A percentile compares a stretch with the other conserved stretches of the same genome.
Conservation (phyloP, 1,140 invertebrate genomes). For the Cephus cinctus region DNA sequence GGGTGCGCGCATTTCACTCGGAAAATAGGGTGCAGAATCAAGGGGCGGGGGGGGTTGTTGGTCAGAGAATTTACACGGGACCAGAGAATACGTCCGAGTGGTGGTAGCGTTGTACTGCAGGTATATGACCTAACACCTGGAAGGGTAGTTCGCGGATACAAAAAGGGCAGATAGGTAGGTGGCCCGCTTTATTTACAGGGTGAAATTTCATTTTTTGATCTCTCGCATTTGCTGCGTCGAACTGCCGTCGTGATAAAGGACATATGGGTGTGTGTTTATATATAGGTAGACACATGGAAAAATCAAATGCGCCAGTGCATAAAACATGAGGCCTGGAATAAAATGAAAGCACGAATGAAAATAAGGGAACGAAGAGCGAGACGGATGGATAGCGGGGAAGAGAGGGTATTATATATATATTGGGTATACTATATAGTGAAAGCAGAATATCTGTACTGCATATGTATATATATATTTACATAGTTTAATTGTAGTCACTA, state of each 20-base stretch:
- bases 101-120: too few relatives aligned
- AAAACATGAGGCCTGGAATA: conserved; percentile 12
- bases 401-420: too few relatives aligned
- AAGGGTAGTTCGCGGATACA: too few relatives aligned
- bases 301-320: conserved; percentile 16
- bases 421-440: too few relatives aligned
- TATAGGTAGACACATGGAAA: conserved; percentile 8
- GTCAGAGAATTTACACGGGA: too few relatives aligned
- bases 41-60: too few relatives aligned
- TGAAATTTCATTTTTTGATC: conserved; percentile 14
- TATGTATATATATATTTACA: too few relatives aligned
- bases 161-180: too few relatives aligned
- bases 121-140: too few relatives aligned
- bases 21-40: conserved; percentile 14
- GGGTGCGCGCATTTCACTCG: conserved; percentile 6
- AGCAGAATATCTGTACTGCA: too few relatives aligned
- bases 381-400: background rate
- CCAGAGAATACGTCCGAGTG: too few relatives aligned
- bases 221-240: background rate
- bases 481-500: too few relatives aligned
- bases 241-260: background rate
- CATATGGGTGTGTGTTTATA: conserved; percentile 3
- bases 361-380: conserved; percentile 11
- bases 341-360: conserved; percentile 15
- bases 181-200: conserved; percentile 13